Conservation (phyloP, 2,888 invertebrate genomes). For the Argynnis bischoffii region DNA sequence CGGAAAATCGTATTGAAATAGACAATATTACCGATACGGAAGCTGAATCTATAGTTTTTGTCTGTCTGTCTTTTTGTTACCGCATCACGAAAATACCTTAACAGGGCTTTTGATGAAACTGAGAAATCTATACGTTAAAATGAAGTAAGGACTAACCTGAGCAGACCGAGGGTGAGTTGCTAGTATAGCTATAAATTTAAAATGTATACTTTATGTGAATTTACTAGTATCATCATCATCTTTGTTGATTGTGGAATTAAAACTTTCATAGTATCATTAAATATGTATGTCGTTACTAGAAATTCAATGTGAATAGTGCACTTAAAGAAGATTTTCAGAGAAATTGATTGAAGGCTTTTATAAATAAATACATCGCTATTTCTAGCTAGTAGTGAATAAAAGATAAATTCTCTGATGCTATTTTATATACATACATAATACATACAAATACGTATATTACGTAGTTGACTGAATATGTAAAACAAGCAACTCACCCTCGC, state of each 20-base stretch:
- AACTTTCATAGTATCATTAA: conserved; percentile 58
- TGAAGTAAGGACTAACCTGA: neutral
- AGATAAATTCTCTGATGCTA: neutral
- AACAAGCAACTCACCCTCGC: too few species aligned
- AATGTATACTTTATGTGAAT: neutral
- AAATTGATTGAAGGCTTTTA: conserved; percentile 49
- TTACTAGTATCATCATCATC: neutral
- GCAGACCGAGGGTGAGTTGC: neutral
- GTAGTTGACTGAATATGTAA: too few species aligned
- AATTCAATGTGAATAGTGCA: conserved; percentile 66
- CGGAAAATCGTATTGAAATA: too few species aligned
- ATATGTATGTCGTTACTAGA: conserved; percentile 57
- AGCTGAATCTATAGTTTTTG: too few species aligned
- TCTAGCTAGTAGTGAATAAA: conserved; percentile 3
- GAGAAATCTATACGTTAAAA: too few species aligned
- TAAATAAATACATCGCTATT: too few species aligned
- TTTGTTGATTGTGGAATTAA: conserved; percentile 51
- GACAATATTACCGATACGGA: too few species aligned
- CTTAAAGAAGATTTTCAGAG: conserved; percentile 65
- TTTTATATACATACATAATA: neutral
- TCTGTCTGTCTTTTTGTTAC: too few species aligned
- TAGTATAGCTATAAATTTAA: too few species aligned
- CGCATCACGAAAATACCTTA: too few species aligned
- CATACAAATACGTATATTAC: too few species aligned
- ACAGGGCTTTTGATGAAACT: too few species aligned